Evolutionary conservation across 2,797 vertebrate genomes (phyloP).

Genomic region (Champsocephalus esox): DNA sequence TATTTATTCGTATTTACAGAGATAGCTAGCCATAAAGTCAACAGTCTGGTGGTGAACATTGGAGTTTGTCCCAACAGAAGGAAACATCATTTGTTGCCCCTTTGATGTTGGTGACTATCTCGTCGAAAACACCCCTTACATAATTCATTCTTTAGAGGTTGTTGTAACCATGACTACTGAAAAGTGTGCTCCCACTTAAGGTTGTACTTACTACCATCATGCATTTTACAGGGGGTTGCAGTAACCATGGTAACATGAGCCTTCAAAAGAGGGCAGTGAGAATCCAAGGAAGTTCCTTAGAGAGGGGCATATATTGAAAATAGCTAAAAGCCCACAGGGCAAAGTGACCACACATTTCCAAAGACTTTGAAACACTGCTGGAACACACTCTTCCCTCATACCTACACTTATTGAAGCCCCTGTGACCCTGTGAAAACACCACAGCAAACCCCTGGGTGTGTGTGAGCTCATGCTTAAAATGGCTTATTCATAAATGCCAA

Average conservation of each 20-base stretch:
- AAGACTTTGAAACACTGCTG: slow-evolving; percentile 54
- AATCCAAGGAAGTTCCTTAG: slow-evolving; percentile 62
- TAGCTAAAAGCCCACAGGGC: slow-evolving; percentile 48
- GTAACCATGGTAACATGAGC: slow-evolving; percentile 77
- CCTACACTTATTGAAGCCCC: slow-evolving; percentile 32
- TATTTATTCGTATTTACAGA: neutral
- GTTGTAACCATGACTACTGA: slow-evolving; percentile 79
- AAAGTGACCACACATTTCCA: slow-evolving; percentile 49
- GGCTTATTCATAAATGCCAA: slow-evolving; percentile 59
- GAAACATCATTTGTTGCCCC: slow-evolving; percentile 35
- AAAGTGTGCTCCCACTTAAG: slow-evolving; percentile 75
- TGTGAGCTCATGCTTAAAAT: slow-evolving; percentile 54
- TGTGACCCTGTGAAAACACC: slow-evolving; percentile 48
- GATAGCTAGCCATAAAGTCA: slow-evolving; percentile 2
- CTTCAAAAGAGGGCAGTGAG: slow-evolving; percentile 66
- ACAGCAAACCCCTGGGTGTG: slow-evolving; percentile 22
- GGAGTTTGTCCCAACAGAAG: slow-evolving; percentile 13
- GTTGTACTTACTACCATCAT: slow-evolving; percentile 75
- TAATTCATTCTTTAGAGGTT: slow-evolving; percentile 79
- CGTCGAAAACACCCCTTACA: slow-evolving; percentile 70
- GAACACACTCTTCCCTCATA: slow-evolving; percentile 36
- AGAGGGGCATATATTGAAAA: slow-evolving; percentile 57
- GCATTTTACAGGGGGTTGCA: slow-evolving; percentile 70
- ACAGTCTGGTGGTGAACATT: slow-evolving; percentile 16
- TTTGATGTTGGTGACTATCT: slow-evolving; percentile 52